Percentiles rank a stretch among this genome's conserved stretches.
These are phyloP conservation scores for Sarcophaga rosellei DNA, from an alignment of 2,888 invertebrate species.

Conservation along the genomic window DNA sequence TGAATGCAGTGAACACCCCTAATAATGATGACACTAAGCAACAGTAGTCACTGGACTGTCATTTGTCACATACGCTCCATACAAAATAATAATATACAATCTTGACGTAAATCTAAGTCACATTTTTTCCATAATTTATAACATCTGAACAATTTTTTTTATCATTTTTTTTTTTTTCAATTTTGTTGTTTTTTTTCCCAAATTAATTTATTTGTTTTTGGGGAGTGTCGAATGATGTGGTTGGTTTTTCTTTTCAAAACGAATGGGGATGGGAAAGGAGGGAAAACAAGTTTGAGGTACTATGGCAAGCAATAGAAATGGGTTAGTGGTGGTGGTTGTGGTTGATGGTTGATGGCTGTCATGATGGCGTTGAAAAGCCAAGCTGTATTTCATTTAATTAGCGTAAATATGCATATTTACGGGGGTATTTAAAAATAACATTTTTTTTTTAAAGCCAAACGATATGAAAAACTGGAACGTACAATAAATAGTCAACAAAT, in stretches of 20 bases:
- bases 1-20: constrained; percentile 19
- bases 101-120: constrained; percentile 59
- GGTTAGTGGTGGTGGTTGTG: neutral
- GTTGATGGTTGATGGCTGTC: neutral
- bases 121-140: constrained; percentile 56
- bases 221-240: constrained; percentile 20
- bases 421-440: constrained; percentile 24
- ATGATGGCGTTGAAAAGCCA: constrained; percentile 17
- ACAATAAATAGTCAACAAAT: constrained; percentile 38
- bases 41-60: constrained; percentile 11
- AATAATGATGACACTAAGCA: neutral
- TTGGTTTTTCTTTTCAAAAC: no score
- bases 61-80: constrained; percentile 6
- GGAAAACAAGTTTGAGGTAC: no score
- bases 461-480: neutral
- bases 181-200: neutral
- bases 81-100: constrained; percentile 9
- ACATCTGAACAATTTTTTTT: neutral
- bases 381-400: constrained; percentile 37
- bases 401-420: constrained; percentile 52
- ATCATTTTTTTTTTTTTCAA: neutral
- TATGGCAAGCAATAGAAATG: neutral
- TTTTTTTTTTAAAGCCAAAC: neutral
- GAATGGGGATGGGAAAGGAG: no score
- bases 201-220: neutral